Base-by-base conservation (phyloP, 2,113 vertebrate genomes). In the Apodemus sylvaticus region DNA sequence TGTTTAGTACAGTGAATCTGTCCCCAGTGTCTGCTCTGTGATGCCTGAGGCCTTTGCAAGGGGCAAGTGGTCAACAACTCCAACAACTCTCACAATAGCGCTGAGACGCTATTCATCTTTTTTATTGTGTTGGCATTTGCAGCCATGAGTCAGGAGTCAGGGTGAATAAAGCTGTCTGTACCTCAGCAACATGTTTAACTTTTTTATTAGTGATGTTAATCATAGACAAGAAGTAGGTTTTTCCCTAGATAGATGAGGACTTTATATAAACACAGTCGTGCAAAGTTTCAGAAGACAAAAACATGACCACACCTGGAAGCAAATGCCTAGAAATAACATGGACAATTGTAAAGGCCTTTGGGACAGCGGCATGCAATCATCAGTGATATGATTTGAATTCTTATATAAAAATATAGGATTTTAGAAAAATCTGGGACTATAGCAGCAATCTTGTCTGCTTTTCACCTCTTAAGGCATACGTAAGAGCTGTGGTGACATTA, bases 1-100 rank as follows among this genome's bases (percentile, higher is more conserved):
- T 0, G 0, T 22, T 78, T 68, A 58, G 64, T 2, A 1, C 3
- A 55, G 11, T 9, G 29, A 24, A n/a, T 3, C 3, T 3, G 19
- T 74, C 39, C 66, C 92, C 34, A 0, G 17, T 7, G 13, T 29
- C 71, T 22, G 24, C 3, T 19, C 36, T n/a, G 2, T 4, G 10
- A 10, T 26, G 22, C 42, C 60, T 20, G 55, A 60, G 14, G 34
- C 62, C 55, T 89, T 71, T 92, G 66, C 36, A 60, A 42, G 42
- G 39, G 17, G 13, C 31, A 51, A 71, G 26, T 34, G 36, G 22
- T 42, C 94, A 93, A 74, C 81, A 58, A 45, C 16, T 62, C 31
- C 88, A 90, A 78, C 76, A 58, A 6, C 16, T 77, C 31, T n/a
- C 2, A 1, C 7, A 39, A 20, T 7, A 13, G 64, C 6, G 22